Base-by-base conservation (phyloP, 2,888 invertebrate species). In the Brachyptera risi region DNA sequence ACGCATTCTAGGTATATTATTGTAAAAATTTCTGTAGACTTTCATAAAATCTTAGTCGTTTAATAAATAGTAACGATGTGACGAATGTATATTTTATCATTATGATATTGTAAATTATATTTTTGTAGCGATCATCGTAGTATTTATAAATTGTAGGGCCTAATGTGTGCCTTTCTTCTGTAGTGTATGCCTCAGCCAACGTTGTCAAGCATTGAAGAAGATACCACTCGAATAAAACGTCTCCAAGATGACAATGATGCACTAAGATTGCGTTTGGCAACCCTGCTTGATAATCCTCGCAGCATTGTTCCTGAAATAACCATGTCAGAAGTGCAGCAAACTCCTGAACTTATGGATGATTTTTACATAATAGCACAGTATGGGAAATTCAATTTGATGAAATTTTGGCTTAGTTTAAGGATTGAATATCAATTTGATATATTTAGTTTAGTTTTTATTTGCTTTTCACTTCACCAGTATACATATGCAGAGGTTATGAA, bases 361-460 rank as follows among this genome's bases (percentile, higher is more conserved):
- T 95, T 95, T 77, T 92, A 89, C 71, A 90, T 91, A 21, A 89
- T 93, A 65, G 92, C 94, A 9, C 86, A 90, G 71, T 93, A 87
- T 72, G 76, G n/a, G n/a, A n/a, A n/a, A n/a, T n/a, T n/a, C n/a
- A n/a, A n/a, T n/a, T n/a, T n/a, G n/a, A n/a, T n/a, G n/a, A n/a
- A n/a, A n/a, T 72, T 59, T 61, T n/a, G 17, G 21, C 21, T 21
- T 40, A 40, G 5, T 5, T 40, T 7, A 5, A 9, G 17, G 40
- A 40, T 15, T 40, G 5, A 40, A n/a, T n/a, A n/a, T n/a, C n/a
- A n/a, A n/a, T n/a, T n/a, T n/a, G n/a, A n/a, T n/a, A n/a, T n/a
- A n/a, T n/a, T n/a, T n/a, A n/a, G n/a, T n/a, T n/a, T n/a, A n/a
- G n/a, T n/a, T n/a, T n/a, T n/a, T n/a, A n/a, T n/a, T n/a, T n/a